These are phyloP conservation scores for Lasioglossum vierecki DNA, from an alignment of 2,888 invertebrate species.

Conservation along the genomic window DNA sequence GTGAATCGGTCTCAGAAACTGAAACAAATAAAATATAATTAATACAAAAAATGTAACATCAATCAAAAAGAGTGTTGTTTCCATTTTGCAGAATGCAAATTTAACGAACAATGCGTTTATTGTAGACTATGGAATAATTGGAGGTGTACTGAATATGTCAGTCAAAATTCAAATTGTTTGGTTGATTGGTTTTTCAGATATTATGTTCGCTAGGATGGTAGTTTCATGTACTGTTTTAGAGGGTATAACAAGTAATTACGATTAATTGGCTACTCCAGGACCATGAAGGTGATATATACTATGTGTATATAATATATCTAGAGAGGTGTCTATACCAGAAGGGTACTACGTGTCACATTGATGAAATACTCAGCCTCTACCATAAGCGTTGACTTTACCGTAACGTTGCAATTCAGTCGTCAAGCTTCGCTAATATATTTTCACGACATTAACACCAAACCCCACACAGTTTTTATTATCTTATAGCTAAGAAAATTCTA, in stretches of 20 bases:
- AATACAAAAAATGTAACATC: neutral
- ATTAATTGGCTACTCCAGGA: constrained; percentile 1
- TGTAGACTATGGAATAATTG: neutral
- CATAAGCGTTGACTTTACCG: neutral
- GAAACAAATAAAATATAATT: neutral
- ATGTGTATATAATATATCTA: neutral
- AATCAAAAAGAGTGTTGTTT: neutral
- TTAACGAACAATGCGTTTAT: neutral
- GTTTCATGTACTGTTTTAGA: constrained; percentile 1
- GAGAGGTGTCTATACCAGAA: neutral
- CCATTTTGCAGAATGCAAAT: neutral
- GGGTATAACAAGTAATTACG: constrained; percentile 1
- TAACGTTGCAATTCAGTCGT: neutral
- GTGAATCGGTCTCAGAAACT: neutral
- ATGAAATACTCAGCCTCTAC: neutral
- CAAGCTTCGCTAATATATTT: neutral
- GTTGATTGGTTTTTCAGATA: neutral
- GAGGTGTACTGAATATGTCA: neutral
- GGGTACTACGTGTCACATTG: neutral
- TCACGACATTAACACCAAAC: neutral
- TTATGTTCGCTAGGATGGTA: neutral
- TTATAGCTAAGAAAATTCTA: neutral
- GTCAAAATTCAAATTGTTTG: neutral
- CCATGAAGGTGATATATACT: neutral
- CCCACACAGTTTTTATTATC: neutral